Conservation (phyloP, 2,888 invertebrate genomes). For the Zaprionus bogoriensis region DNA sequence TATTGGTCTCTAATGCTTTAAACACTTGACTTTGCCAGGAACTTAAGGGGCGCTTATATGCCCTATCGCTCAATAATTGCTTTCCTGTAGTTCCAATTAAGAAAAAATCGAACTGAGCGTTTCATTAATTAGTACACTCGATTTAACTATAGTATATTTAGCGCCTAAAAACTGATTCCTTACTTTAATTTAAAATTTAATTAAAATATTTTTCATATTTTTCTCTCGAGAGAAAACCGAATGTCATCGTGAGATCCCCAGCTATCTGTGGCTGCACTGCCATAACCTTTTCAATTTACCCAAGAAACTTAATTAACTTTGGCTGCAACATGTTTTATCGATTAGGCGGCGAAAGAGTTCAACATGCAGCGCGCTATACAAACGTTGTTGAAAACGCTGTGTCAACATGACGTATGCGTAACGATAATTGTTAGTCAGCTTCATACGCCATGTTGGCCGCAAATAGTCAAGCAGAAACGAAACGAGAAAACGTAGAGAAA, state of each 20-base stretch:
- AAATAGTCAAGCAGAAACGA: conserved; percentile 1
- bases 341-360: conserved; percentile 16
- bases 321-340: conserved; percentile 1
- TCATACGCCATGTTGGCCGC: conserved; percentile 46
- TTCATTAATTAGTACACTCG: no score
- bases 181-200: no score
- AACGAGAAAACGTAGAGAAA: neutral
- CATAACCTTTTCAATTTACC: neutral
- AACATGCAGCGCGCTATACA: conserved; percentile 14
- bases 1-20: neutral
- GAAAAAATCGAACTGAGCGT: no score
- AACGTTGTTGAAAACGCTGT: conserved; percentile 1
- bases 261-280: neutral
- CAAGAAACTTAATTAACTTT: neutral
- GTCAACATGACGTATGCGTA: conserved; percentile 62
- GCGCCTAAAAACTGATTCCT: no score
- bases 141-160: no score
- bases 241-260: no score
- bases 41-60: neutral
- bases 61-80: no score
- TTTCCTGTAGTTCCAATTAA: no score
- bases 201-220: no score
- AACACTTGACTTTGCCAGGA: no score
- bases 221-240: no score
- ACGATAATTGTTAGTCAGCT: conserved; percentile 23